Evolutionary conservation across 2,797 vertebrate genomes (phyloP).

Genomic region (Iguana delicatissima): DNA sequence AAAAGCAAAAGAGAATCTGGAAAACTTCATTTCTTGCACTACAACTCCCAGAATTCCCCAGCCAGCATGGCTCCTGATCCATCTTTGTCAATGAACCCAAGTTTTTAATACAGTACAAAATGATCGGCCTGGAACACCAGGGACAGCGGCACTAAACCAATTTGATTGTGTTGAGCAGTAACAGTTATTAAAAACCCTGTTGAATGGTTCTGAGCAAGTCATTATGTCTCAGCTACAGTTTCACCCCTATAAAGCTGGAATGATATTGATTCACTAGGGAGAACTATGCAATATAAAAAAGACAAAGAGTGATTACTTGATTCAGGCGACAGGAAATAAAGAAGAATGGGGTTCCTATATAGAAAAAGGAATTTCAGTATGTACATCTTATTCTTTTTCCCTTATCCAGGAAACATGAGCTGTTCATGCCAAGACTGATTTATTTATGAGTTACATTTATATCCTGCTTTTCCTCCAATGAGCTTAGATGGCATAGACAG

Average conservation of each 20-base stretch:
- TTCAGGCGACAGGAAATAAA: not conserved
- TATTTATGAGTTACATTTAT: too few species aligned
- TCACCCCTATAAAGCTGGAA: not conserved
- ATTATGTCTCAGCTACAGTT: not conserved
- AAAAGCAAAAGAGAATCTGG: not conserved
- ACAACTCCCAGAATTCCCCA: not conserved
- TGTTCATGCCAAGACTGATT: not conserved
- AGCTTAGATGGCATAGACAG: too few species aligned
- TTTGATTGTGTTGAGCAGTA: not conserved
- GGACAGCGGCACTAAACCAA: too few species aligned
- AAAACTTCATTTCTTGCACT: not conserved
- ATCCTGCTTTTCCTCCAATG: too few species aligned
- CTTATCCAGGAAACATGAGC: not conserved
- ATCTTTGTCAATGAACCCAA: too few species aligned
- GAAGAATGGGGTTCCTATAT: not conserved
- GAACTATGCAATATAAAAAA: not conserved
- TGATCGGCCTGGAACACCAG: not conserved
- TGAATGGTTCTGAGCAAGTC: not conserved
- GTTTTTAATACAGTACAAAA: not conserved
- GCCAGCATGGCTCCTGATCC: not conserved
- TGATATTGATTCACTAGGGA: not conserved
- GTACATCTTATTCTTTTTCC: not conserved
- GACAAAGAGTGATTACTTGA: not conserved
- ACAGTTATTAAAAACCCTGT: not conserved
- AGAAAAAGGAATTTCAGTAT: not conserved